Percentiles rank a stretch among this genome's conserved stretches.
Evolutionary conservation across 2,888 invertebrate genomes (phyloP).

Genomic region (Scotopteryx bipunctaria): DNA sequence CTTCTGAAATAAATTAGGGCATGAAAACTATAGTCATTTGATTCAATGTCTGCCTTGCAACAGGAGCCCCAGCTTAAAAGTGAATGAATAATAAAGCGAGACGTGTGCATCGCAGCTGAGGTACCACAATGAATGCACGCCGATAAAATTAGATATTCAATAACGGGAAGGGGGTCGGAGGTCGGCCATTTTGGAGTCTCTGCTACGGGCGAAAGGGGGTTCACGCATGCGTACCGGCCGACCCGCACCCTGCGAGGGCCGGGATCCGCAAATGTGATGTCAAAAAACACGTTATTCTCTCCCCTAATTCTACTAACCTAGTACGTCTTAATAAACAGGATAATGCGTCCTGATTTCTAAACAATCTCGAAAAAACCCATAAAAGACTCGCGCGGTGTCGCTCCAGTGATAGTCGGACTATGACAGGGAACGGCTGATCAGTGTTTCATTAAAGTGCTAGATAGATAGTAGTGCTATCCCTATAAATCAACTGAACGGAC

Average conservation of each 20-base stretch:
- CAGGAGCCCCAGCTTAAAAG: slow-evolving; percentile 14
- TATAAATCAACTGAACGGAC: slow-evolving; percentile 34
- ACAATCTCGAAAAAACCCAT: slow-evolving; percentile 28
- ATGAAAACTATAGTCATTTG: no score
- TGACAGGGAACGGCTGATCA: slow-evolving; percentile 68
- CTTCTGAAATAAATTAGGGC: no score
- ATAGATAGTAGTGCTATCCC: slow-evolving; percentile 43
- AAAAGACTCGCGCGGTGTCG: slow-evolving; percentile 20
- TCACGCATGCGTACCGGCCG: slow-evolving; percentile 69
- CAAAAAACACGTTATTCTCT: slow-evolving; percentile 82
- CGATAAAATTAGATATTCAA: slow-evolving; percentile 83
- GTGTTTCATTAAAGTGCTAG: slow-evolving; percentile 55
- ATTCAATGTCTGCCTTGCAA: no score
- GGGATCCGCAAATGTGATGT: slow-evolving; percentile 76
- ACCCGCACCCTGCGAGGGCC: slow-evolving; percentile 78
- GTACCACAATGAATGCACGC: slow-evolving; percentile 69
- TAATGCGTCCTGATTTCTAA: slow-evolving; percentile 58
- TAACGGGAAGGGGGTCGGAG: slow-evolving; percentile 77
- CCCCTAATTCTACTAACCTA: slow-evolving; percentile 79
- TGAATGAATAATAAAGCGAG: slow-evolving; percentile 48
- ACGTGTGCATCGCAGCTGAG: slow-evolving; percentile 55
- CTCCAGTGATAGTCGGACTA: slow-evolving; percentile 48
- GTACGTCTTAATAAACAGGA: slow-evolving; percentile 71
- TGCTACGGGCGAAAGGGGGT: slow-evolving; percentile 71
- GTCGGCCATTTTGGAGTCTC: slow-evolving; percentile 79